phyloP scores from a whole-genome alignment of 2,113 vertebrate genomes.

The Gopherus evgoodei region DNA sequence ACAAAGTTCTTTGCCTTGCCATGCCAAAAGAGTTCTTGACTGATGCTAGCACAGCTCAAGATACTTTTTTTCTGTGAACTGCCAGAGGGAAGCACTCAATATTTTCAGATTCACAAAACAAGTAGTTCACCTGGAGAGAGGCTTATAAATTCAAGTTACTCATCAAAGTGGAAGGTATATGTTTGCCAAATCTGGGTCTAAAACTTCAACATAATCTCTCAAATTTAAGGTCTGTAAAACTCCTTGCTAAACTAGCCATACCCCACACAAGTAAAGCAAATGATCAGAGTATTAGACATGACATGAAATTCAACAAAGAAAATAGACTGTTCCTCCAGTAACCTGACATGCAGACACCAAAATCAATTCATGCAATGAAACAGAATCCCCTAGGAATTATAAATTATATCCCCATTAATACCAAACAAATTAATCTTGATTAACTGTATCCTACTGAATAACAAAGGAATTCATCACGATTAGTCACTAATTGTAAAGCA shows the following conservation, averaged over 20 bases:
- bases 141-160: constrained; percentile 23
- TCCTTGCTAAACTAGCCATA: neutral
- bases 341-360: constrained; percentile 15
- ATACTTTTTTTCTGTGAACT: neutral
- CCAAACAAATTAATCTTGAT: constrained; percentile 62
- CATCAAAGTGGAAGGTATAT: neutral
- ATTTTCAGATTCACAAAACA: neutral
- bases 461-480: constrained; percentile 49
- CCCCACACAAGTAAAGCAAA: constrained; percentile 7
- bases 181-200: neutral
- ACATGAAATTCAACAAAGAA: constrained; percentile 20
- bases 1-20: neutral
- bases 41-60: neutral
- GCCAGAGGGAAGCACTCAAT: neutral
- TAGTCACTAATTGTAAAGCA: constrained; percentile 4
- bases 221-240: neutral
- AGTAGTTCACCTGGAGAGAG: neutral
- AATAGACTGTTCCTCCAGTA: neutral
- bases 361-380: neutral
- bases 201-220: neutral
- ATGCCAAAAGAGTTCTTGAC: neutral
- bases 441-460: constrained; percentile 42
- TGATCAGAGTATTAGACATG: neutral
- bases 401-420: constrained; percentile 51
- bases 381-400: constrained; percentile 21